Evolutionary conservation across 1,140 invertebrate genomes (phyloP).

Genomic region (Pachypsylla venusta): DNA sequence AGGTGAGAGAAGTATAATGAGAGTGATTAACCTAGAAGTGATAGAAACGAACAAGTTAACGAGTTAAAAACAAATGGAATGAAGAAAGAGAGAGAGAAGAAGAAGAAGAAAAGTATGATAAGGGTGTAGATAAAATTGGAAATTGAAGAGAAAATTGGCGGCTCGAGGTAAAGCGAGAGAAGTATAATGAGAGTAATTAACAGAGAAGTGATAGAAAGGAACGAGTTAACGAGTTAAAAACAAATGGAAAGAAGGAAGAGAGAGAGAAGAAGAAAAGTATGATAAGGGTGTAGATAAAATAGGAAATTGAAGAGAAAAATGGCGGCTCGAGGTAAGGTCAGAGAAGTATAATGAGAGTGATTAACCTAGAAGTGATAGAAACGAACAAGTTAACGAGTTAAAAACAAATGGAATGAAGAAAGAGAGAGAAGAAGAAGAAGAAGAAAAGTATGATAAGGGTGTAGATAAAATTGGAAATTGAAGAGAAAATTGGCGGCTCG

Average conservation of each 20-base stretch:
- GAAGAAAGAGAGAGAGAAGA: not conserved
- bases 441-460: too few species aligned
- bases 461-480: too few species aligned
- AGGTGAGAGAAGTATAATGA: too few species aligned
- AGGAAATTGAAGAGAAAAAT: too few species aligned
- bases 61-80: not conserved
- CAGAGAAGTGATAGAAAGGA: not conserved
- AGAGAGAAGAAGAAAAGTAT: too few species aligned
- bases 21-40: not conserved
- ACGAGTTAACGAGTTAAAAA: constrained; percentile 4
- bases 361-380: not conserved
- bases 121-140: too few species aligned
- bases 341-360: constrained; percentile 4
- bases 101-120: too few species aligned
- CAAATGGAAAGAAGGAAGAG: not conserved
- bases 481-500: too few species aligned
- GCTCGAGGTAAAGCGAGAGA: too few species aligned
- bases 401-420: not conserved
- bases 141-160: too few species aligned
- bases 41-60: constrained; percentile 2
- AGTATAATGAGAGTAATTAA: constrained; percentile 5
- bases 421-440: not conserved
- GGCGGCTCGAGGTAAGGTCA: too few species aligned
- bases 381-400: constrained; percentile 3
- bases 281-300: too few species aligned